Evolutionary conservation across 2,888 invertebrate species (phyloP).

Genomic region (Auanema freiburgensis): DNA sequence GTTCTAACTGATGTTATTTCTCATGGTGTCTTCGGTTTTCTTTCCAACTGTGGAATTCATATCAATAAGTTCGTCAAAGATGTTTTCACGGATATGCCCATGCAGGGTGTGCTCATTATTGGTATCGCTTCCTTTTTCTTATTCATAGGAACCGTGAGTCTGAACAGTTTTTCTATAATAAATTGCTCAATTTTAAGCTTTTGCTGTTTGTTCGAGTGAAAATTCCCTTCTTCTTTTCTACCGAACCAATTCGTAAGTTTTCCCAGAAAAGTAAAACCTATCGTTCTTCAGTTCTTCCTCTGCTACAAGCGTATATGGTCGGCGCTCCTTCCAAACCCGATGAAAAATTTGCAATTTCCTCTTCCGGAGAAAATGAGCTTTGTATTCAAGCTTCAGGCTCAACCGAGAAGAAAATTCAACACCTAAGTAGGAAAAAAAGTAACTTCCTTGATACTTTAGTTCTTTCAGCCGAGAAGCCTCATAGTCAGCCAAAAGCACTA

Average conservation of each 20-base stretch:
- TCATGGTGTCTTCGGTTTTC: conserved; percentile 19
- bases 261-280: neutral
- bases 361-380: too few relatives aligned
- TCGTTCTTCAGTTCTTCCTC: too few relatives aligned
- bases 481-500: too few relatives aligned
- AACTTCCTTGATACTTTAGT: too few relatives aligned
- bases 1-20: conserved; percentile 20
- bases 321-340: too few relatives aligned
- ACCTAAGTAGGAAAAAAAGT: too few relatives aligned
- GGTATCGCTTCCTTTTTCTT: neutral
- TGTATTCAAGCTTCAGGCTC: too few relatives aligned
- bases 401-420: too few relatives aligned
- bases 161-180: neutral
- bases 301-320: too few relatives aligned
- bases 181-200: conserved; percentile 6
- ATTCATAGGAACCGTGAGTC: neutral
- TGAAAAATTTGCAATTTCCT: too few relatives aligned
- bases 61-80: neutral
- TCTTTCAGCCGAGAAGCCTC: too few relatives aligned
- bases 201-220: conserved; percentile 18
- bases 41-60: neutral
- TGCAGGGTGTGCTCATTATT: too few relatives aligned
- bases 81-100: neutral
- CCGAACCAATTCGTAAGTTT: conserved; percentile 18
- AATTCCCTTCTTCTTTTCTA: conserved; percentile 12